Evolutionary conservation across 2,113 vertebrate genomes (phyloP).

Genomic region (Nicator chloris): DNA sequence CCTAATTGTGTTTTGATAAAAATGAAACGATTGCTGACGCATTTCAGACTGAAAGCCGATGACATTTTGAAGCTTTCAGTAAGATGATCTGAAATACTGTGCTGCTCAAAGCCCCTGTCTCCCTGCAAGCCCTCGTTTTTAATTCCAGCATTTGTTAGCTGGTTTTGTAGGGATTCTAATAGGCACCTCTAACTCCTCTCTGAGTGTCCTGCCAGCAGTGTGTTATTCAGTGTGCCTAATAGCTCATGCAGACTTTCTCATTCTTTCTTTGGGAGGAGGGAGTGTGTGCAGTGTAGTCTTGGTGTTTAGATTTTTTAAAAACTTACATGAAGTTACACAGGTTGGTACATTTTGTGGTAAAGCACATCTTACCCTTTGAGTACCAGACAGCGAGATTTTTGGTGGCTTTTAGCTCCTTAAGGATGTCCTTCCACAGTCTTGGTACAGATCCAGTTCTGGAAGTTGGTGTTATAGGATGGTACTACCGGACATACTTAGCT

Average conservation of each 20-base stretch:
- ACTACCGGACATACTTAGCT: slow-evolving; percentile 22
- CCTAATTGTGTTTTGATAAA: slow-evolving; percentile 81
- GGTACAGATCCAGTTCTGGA: neutral
- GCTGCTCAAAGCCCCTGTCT: slow-evolving; percentile 33
- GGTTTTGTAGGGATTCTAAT: neutral
- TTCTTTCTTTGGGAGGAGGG: neutral
- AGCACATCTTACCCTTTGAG: neutral
- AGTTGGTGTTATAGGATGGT: neutral
- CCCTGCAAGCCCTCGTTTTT: slow-evolving; percentile 11
- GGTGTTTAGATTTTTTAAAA: neutral
- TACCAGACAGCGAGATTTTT: neutral
- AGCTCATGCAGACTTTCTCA: neutral
- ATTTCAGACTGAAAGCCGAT: slow-evolving; percentile 69
- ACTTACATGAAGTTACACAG: neutral
- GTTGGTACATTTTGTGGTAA: neutral
- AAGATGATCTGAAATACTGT: slow-evolving; percentile 68
- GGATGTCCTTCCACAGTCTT: neutral
- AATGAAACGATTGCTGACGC: slow-evolving; percentile 74
- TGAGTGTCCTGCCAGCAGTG: neutral
- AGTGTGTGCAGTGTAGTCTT: neutral
- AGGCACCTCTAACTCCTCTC: neutral
- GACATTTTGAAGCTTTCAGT: slow-evolving; percentile 72
- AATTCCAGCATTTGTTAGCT: slow-evolving; percentile 9
- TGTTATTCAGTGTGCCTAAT: neutral
- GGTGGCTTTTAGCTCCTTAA: neutral